phyloP scores from a whole-genome alignment of 1,140 invertebrate genomes.

The Tetraneura akinire region DNA sequence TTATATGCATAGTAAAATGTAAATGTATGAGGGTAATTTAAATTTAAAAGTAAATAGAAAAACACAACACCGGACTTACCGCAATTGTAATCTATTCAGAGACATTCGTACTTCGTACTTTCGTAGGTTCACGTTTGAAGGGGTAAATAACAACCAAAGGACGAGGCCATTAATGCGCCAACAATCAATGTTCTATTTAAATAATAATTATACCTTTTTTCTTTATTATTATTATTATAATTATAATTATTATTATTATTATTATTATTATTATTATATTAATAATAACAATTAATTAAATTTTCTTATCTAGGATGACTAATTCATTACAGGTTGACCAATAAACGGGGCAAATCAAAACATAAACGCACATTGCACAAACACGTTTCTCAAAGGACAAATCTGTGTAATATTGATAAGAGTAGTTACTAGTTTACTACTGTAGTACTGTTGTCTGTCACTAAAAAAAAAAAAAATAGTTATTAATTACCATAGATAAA shows the following conservation, averaged over 20 bases:
- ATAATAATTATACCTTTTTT: conserved; percentile 12
- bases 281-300: conserved; percentile 46
- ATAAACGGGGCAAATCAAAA: neutral
- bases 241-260: conserved; percentile 21
- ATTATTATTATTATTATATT: conserved; percentile 45
- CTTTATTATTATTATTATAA: conserved; percentile 26
- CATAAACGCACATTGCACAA: neutral
- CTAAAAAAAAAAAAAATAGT: too few relatives aligned
- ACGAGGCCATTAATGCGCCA: conserved; percentile 43
- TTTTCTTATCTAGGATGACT: conserved; percentile 36
- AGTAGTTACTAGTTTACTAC: too few relatives aligned
- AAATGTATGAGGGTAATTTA: too few relatives aligned
- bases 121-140: conserved; percentile 23
- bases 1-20: too few relatives aligned
- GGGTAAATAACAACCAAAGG: conserved; percentile 15
- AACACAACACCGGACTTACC: conserved; percentile 28
- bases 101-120: too few relatives aligned
- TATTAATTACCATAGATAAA: too few relatives aligned
- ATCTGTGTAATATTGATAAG: too few relatives aligned
- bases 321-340: conserved; percentile 14
- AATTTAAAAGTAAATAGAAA: neutral
- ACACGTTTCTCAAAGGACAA: neutral
- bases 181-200: conserved; percentile 43
- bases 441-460: too few relatives aligned
- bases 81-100: neutral